Evolutionary conservation across 2,888 invertebrate species (phyloP).

Genomic region (Ichneumon xanthorius): DNA sequence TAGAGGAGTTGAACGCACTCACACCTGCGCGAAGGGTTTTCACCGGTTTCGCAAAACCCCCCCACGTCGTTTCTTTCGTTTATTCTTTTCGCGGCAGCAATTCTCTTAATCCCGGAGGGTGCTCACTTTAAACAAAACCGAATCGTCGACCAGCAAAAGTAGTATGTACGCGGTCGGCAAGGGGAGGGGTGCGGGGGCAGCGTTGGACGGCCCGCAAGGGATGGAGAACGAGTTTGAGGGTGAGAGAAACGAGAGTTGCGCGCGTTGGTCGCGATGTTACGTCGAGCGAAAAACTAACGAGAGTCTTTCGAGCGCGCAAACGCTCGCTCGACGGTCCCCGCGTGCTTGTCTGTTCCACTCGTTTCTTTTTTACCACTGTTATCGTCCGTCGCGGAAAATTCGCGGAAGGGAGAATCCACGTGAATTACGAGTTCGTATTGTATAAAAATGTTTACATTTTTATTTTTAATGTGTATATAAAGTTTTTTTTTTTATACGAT

Average conservation of each 20-base stretch:
- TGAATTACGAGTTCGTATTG: background rate
- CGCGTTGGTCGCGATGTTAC: conserved; percentile 28
- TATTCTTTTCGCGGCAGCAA: conserved; percentile 31
- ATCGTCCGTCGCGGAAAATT: conserved; percentile 20
- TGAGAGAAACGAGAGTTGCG: conserved; percentile 27
- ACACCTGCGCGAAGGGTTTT: conserved; percentile 9
- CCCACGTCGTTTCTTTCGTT: conserved; percentile 8
- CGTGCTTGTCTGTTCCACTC: background rate
- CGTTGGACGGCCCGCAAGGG: conserved; percentile 2
- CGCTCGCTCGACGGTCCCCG: conserved; percentile 17
- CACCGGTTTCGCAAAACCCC: conserved; percentile 7
- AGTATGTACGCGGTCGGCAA: background rate
- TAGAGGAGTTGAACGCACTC: conserved; percentile 1
- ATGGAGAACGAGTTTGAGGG: conserved; percentile 11
- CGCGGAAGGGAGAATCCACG: conserved; percentile 14
- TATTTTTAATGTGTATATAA: background rate
- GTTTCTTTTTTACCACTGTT: conserved; percentile 1
- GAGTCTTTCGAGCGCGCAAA: conserved; percentile 31
- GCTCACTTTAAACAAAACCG: conserved; percentile 46
- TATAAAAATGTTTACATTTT: background rate
- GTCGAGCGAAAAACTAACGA: conserved; percentile 63
- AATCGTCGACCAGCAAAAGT: conserved; percentile 35
- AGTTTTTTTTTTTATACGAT: background rate
- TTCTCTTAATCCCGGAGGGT: conserved; percentile 58
- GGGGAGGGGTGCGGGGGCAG: background rate